Evolutionary conservation across 92 coral and sea anemone genomes (phyloP), one percentile per base, ranked within the genome.

Genomic region (Diadumene lineata): DNA sequence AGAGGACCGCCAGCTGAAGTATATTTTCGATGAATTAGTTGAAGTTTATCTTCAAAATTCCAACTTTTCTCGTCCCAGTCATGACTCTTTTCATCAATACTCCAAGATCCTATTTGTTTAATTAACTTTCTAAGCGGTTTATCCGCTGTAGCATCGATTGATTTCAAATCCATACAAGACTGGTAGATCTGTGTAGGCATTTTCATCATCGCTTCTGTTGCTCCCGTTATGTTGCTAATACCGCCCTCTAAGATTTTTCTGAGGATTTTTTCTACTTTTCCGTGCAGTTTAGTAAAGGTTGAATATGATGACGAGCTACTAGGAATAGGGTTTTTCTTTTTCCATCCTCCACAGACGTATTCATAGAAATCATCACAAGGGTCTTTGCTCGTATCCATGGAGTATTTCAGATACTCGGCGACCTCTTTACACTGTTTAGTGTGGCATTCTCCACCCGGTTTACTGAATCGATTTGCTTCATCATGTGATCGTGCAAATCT

Each of bases 1-100:
- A 96, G 70, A 0, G 99, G 99, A 28, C 99, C 99, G 11, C 97
- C 97, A 8, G 99, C 97, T 27, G 99, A 96, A 0, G 99, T 90
- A 64, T 88, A 92, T 34, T 70, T 64, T 63, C 79, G 85, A 44
- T 96, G 99, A 66, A 96, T 87, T n/a, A 78, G 68, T 58, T 92
- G 85, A 61, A 96, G 74, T 17, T 74, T 85, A 56, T 79, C 62
- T 64, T 73, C 73, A 56, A 92, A 78, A 56, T 89, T 79, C 99
- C 99, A 96, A 0, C 50, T 74, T 27, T 88, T 62, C 73, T 92
- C 97, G 24, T 82, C 60, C 99, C 99, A 96, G 7, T 58, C 77
- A 27, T 69, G 65, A 15, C 62, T 66, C 27, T 80, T 81, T 34
- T 86, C 88, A 33, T 74, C 73, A 6, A 87, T 72, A 63, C 72